phyloP scores from a whole-genome alignment of 2,797 vertebrate species.

The Cossypha niveicapilla region DNA sequence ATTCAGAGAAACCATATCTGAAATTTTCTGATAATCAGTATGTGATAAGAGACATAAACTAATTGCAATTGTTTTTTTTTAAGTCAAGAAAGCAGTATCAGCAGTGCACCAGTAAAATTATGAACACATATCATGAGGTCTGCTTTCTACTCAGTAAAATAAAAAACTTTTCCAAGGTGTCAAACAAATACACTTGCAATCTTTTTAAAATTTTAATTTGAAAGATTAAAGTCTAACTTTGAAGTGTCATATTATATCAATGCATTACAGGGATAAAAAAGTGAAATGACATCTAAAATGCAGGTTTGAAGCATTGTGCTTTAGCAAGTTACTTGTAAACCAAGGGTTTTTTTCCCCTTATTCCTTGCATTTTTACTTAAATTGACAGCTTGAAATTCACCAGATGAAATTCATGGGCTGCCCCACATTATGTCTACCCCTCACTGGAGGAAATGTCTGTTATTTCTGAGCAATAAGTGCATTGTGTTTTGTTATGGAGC shows the following conservation, averaged over 20 bases:
- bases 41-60: background rate
- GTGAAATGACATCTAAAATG: background rate
- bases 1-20: background rate
- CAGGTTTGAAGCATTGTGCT: background rate
- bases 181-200: background rate
- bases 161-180: background rate
- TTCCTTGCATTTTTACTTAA: background rate
- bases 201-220: conserved; percentile 41
- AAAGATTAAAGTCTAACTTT: conserved; percentile 22
- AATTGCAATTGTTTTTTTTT: background rate
- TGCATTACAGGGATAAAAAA: conserved; percentile 13
- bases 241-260: conserved; percentile 1
- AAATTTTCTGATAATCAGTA: background rate
- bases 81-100: conserved; percentile 2
- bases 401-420: background rate
- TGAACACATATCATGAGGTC: background rate
- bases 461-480: background rate
- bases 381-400: background rate
- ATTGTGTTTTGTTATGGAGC: background rate
- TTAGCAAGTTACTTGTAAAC: background rate
- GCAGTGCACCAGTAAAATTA: background rate
- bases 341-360: background rate
- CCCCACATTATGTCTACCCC: background rate
- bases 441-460: background rate
- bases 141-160: background rate